Base-by-base conservation (phyloP, 2,888 invertebrate genomes). In the Lasiommata megera region DNA sequence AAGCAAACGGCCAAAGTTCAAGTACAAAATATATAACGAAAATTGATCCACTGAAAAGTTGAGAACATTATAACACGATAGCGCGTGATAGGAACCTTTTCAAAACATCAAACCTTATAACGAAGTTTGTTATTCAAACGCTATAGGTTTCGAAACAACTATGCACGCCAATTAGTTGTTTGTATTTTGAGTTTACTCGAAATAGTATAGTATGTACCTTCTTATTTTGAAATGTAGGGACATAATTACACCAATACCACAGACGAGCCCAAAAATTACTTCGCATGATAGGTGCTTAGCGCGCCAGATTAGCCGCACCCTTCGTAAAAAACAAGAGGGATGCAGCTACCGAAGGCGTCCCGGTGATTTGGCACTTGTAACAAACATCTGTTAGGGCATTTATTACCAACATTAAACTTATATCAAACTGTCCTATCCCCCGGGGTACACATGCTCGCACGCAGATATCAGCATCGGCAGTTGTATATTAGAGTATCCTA, bases 271-370 rank as follows among this genome's bases (percentile, higher is more conserved):
- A 77, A 75, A 84, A 88, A 90, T 89, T 89, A 84, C 87, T 86
- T 70, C 74, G 83, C 79, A 88, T 88, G 85, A 88, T 86, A 80
- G 79, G 75, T 76, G 73, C 82, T 81, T 79, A 78, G 70, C 67
- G 67, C 67, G 70, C 66, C 72, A 82, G 84, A 84, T 86, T 85
- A 86, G 74, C 67, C 67, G 72, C 74, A 78, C 87, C 87, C 88
- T 82, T 74, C 68, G 80, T 85, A 89, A 88, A 89, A 90, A 90
- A 89, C 88, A 88, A 85, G 85, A 77, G 85, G 85, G 80, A 57
- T 68, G 75, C 67, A 77, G 76, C 71, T 71, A 72, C 41, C 74
- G 72, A 74, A 70, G 68, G 63, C 77, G 77, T 77, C 78, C 67
- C 70, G 71, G 68, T 70, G 72, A 72, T 71, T 69, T 70, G 67